These are phyloP conservation scores for Uria lomvia DNA, from an alignment of 2,113 vertebrate genomes.

Conservation along the genomic window DNA sequence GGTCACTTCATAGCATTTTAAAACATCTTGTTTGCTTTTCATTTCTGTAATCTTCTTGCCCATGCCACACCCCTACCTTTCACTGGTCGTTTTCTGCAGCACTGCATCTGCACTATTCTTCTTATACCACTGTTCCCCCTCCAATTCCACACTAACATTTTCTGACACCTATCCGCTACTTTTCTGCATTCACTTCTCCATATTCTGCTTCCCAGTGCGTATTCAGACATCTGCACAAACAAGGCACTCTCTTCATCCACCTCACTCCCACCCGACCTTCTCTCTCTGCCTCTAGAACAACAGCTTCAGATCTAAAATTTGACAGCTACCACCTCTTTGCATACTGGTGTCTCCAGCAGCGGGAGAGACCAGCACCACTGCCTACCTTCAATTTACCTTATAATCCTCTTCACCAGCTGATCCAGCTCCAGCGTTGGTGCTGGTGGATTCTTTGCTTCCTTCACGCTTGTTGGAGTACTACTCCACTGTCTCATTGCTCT, in stretches of 20 bases:
- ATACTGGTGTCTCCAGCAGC: background rate
- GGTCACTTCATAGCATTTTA: background rate
- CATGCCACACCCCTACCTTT: background rate
- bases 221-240: background rate
- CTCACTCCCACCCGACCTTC: background rate
- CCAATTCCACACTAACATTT: background rate
- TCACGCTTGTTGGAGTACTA: background rate
- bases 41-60: background rate
- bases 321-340: fast-evolving
- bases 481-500: background rate
- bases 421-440: background rate
- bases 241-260: background rate
- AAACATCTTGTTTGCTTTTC: background rate
- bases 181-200: background rate
- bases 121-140: background rate
- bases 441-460: background rate
- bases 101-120: background rate
- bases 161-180: background rate
- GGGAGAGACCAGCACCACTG: background rate
- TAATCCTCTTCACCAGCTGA: background rate
- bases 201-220: fast-evolving
- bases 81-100: background rate
- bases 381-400: background rate
- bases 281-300: background rate
- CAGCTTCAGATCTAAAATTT: background rate